phyloP scores from a whole-genome alignment of 2,888 invertebrate genomes.

The Phortica magna region DNA sequence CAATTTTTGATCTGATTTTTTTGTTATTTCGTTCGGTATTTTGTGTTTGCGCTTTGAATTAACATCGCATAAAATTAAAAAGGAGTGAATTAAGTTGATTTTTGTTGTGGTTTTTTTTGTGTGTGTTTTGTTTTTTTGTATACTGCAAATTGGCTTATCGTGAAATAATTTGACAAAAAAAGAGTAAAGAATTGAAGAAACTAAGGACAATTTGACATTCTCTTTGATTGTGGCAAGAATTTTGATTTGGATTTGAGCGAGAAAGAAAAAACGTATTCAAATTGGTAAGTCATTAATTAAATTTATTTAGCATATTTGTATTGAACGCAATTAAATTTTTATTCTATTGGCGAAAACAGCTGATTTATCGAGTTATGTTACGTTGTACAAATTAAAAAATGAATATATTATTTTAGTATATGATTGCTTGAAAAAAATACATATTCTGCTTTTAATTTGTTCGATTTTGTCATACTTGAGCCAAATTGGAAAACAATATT shows the following conservation, averaged over 20 bases:
- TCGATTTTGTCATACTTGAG: too few relatives aligned
- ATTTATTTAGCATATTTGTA: neutral
- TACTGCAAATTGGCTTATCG: conserved; percentile 7
- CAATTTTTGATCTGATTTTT: neutral
- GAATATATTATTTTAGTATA: too few relatives aligned
- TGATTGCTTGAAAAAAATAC: too few relatives aligned
- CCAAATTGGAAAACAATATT: too few relatives aligned
- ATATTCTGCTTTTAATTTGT: too few relatives aligned
- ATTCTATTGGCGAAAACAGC: neutral
- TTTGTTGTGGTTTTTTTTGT: conserved; percentile 29
- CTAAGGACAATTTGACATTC: neutral
- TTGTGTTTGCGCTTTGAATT: neutral
- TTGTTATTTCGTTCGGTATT: neutral
- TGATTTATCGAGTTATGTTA: too few relatives aligned
- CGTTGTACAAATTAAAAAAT: too few relatives aligned
- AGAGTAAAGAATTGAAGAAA: neutral
- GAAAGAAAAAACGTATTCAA: neutral
- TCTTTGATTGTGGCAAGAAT: neutral
- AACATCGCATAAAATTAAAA: conserved; percentile 5
- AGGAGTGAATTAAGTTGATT: conserved; percentile 6
- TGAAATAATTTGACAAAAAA: neutral
- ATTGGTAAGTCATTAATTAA: neutral
- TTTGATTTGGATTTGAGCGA: neutral
- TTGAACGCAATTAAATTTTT: too few relatives aligned
- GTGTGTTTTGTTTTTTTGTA: conserved; percentile 50